Evolutionary conservation across 2,888 invertebrate genomes (phyloP), one percentile per base, ranked within the genome.

Genomic region (Ectemnius cavifrons): DNA sequence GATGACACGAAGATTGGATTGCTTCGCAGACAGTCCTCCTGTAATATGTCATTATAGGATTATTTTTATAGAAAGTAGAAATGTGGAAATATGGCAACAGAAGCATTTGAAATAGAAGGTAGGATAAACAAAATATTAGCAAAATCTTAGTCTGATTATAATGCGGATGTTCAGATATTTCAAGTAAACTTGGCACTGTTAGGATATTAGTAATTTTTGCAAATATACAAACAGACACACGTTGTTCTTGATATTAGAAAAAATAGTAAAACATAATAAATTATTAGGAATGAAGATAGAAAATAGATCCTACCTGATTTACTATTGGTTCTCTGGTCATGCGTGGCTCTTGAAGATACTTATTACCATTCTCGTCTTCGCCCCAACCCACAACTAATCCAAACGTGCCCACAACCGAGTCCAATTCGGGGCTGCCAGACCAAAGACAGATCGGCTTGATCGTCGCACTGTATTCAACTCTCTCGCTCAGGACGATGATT

Each of bases 361-460:
- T 89, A 0, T 90, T 87, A 0, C 92, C 92, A 0, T 87, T 77
- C 78, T 92, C 93, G 65, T 92, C 92, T 11, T 90, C 91, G 6
- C 94, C 94, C 94, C 94, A 94, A 13, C 94, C 94, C 0, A 93
- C 92, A 4, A 94, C 92, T 89, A 91, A 90, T 8, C 93, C 94
- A 13, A 78, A 85, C 60, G 89, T 89, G 0, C 92, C 91, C 11
- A 92, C 90, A 14, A 93, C 86, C n/a, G 81, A 80, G 20, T 83
- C 83, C 1, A 87, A 62, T n/a, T 92, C 91, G 0, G 84, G 79
- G 46, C 91, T 83, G 0, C 90, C 91, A 0, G 90, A 85, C 94
- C 94, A 94, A 0, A 94, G 89, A 78, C 94, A 94, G 45, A 92
- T 92, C 37, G 67, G 67, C 8, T 37, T 0, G 20, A 14, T 2